Conservation (phyloP, 2,888 invertebrate species). For the Electrophaes corylata region DNA sequence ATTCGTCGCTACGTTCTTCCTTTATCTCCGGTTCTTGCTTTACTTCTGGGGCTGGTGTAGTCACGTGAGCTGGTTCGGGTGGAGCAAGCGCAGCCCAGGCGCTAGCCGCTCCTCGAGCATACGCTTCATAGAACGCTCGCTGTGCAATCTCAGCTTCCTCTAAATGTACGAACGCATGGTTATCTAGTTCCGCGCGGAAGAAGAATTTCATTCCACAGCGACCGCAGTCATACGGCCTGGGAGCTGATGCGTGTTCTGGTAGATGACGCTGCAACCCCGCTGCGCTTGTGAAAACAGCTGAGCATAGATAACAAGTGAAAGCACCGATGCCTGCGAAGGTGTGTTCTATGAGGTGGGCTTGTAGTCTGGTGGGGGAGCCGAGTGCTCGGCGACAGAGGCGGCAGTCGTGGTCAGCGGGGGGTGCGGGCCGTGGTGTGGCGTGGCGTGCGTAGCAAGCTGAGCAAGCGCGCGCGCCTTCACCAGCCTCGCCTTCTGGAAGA, state of each 20-base stretch:
- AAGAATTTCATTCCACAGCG: conserved; percentile 94
- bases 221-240: conserved; percentile 93
- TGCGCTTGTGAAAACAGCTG: conserved; percentile 93
- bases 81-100: conserved; percentile 77
- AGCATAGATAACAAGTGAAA: conserved; percentile 95
- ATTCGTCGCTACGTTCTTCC: conserved; percentile 77
- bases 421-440: conserved; percentile 65
- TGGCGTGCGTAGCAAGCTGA: conserved; percentile 88
- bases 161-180: conserved; percentile 88
- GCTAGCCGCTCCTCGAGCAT: conserved; percentile 73
- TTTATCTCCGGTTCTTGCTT: conserved; percentile 76
- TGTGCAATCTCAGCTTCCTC: conserved; percentile 82
- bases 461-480: conserved; percentile 86
- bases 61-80: conserved; percentile 50
- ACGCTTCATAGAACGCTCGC: conserved; percentile 77
- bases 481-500: conserved; percentile 70
- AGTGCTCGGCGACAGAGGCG: conserved; percentile 91
- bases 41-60: conserved; percentile 54
- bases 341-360: conserved; percentile 93
- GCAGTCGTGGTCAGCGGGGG: conserved; percentile 86
- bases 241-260: conserved; percentile 90
- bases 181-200: conserved; percentile 95
- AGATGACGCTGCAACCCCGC: conserved; percentile 92
- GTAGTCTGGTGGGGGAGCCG: conserved; percentile 91
- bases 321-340: conserved; percentile 94